These are phyloP conservation scores for Otolemur crassicaudatus DNA, from an alignment of 2,797 vertebrate species.

Conservation along the genomic window DNA sequence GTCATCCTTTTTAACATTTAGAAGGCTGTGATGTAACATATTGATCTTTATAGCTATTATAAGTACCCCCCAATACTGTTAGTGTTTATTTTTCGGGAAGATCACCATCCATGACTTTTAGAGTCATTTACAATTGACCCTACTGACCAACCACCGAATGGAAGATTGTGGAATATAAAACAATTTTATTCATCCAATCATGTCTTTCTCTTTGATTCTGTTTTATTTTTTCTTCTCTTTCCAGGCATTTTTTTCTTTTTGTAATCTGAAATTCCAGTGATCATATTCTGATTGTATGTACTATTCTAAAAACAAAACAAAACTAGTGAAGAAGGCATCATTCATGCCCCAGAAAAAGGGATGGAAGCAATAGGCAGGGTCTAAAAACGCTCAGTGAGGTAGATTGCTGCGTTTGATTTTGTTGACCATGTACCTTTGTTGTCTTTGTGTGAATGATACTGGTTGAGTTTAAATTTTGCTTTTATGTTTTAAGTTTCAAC, in stretches of 20 bases:
- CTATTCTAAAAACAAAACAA: slow-evolving; percentile 6
- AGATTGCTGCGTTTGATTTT: background rate
- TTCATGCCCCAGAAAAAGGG: background rate
- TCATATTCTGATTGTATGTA: background rate
- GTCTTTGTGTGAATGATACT: background rate
- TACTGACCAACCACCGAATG: background rate
- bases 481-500: background rate
- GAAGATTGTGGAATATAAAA: background rate
- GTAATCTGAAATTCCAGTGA: background rate
- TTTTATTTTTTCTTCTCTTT: background rate
- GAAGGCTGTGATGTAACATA: slow-evolving; percentile 13
- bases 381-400: background rate
- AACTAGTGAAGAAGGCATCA: background rate
- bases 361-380: background rate
- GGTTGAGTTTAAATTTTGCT: slow-evolving; percentile 37
- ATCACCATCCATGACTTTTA: background rate
- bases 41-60: background rate
- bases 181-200: background rate
- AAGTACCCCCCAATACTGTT: slow-evolving; percentile 39
- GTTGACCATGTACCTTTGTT: background rate
- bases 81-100: background rate
- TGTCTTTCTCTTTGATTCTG: background rate
- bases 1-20: slow-evolving; percentile 26
- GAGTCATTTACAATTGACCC: background rate
- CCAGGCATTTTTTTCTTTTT: background rate